Evolutionary conservation across 1,140 invertebrate genomes (phyloP).

Genomic region (Coenobita brevimanus): DNA sequence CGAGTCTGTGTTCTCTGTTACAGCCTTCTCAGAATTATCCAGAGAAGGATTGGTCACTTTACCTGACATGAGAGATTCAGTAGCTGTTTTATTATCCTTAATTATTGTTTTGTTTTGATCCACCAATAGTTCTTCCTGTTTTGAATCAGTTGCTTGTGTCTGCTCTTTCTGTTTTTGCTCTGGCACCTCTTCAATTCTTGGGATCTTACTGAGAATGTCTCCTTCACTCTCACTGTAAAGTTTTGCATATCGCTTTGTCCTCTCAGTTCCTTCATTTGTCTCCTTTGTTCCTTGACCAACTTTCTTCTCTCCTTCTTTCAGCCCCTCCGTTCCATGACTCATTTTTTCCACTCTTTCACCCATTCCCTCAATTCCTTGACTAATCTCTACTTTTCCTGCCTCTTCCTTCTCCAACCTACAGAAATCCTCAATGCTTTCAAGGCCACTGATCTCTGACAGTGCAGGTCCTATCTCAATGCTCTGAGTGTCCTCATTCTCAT

Average conservation of each 20-base stretch:
- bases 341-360: neutral
- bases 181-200: neutral
- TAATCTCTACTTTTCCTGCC: neutral
- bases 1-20: neutral
- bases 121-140: too few species aligned
- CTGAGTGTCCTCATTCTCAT: constrained; percentile 20
- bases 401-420: constrained; percentile 13
- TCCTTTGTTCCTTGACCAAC: neutral
- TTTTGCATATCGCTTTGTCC: constrained; percentile 48
- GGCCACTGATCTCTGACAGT: constrained; percentile 21
- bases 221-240: constrained; percentile 38
- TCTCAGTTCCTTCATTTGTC: constrained; percentile 19
- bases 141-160: neutral
- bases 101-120: too few species aligned
- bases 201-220: neutral
- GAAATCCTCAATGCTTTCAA: constrained; percentile 38
- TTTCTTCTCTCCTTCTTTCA: neutral
- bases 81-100: too few species aligned
- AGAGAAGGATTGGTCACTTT: too few species aligned
- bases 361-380: too few species aligned
- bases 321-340: neutral
- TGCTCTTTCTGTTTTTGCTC: neutral
- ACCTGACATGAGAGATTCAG: too few species aligned
- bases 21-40: neutral
- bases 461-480: constrained; percentile 26